A percentile compares a stretch with the other conserved stretches of the same genome.
Evolutionary conservation across 2,113 vertebrate genomes (phyloP).

Genomic region (Chauna torquata): DNA sequence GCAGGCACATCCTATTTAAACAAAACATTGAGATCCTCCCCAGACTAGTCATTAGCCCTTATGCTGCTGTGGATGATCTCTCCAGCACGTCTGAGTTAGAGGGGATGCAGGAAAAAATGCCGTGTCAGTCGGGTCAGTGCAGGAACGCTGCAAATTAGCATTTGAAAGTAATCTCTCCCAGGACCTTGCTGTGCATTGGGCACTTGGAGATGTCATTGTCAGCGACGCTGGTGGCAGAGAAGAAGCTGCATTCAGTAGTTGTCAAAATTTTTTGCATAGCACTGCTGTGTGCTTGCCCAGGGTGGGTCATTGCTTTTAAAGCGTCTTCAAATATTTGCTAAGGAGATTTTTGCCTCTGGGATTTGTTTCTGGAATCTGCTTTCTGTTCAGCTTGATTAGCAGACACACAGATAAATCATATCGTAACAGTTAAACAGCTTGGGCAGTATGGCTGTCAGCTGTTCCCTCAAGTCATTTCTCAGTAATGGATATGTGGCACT

Average conservation of each 20-base stretch:
- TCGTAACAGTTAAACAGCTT: too few species aligned
- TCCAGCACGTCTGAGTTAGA: not conserved
- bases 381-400: not conserved
- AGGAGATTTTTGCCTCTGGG: not conserved
- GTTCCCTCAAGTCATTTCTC: too few species aligned
- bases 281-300: not conserved
- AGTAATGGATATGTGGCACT: not conserved
- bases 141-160: not conserved
- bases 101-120: not conserved
- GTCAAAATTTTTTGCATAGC: not conserved
- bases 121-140: not conserved
- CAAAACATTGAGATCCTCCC: not conserved
- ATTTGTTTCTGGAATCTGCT: not conserved
- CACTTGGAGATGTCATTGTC: not conserved
- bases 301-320: conserved; percentile 21
- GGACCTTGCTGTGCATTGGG: not conserved
- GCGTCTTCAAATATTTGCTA: conserved; percentile 33
- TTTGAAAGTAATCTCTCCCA: not conserved
- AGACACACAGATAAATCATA: not conserved
- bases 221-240: conserved; percentile 37
- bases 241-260: not conserved
- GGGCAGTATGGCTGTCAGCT: not conserved
- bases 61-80: not conserved
- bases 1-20: not conserved
- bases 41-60: not conserved